Evolutionary conservation across 2,888 invertebrate genomes (phyloP), one percentile per base, ranked within the genome.

Genomic region (Ophion obscuratus): DNA sequence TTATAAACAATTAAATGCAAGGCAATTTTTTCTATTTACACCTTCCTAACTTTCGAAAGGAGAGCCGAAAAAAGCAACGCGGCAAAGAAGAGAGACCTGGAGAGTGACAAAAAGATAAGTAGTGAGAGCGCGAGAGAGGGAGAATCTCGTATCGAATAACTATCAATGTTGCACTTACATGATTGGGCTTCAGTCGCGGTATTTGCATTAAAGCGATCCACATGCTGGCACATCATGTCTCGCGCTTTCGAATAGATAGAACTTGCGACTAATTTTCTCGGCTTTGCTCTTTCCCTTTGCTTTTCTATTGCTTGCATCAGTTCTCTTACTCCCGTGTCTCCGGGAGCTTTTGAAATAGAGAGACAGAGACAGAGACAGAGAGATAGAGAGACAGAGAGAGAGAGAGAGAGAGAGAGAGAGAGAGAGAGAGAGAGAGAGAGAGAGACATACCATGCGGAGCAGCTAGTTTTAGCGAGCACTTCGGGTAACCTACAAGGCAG

Each of bases 161-260:
- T 83, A 86, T 86, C 80, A 83, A 77, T 80, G 66, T 77, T 83
- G 86, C 86, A 86, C 86, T 83, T 83, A 86, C 86, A 80, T 83
- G 86, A 83, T 73, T 73, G 53, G 59, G 83, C 66, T 68, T 77
- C 80, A 76, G 74, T 81, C 68, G 64, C 24, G 83, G 77, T 77
- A 83, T 77, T 83, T 83, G 86, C 81, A 83, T 86, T 81, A 81
- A 81, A 74, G 68, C 68, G 77, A 83, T 81, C 86, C 86, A 83
- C 86, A 75, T 81, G 86, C 81, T 73, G 20, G 4, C 80, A 81
- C 86, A 73, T 83, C 77, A 73, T 53, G 64, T 62, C 59, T 53
- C 53, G 61, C 66, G 47, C 64, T 68, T 27, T 74, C 27, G 31
- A 67, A 68, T 53, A 47, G 59, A 47, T 61, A 20, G 14, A 68